These are phyloP conservation scores for Verasper variegatus DNA, from an alignment of 2,113 vertebrate genomes.

Conservation along the genomic window DNA sequence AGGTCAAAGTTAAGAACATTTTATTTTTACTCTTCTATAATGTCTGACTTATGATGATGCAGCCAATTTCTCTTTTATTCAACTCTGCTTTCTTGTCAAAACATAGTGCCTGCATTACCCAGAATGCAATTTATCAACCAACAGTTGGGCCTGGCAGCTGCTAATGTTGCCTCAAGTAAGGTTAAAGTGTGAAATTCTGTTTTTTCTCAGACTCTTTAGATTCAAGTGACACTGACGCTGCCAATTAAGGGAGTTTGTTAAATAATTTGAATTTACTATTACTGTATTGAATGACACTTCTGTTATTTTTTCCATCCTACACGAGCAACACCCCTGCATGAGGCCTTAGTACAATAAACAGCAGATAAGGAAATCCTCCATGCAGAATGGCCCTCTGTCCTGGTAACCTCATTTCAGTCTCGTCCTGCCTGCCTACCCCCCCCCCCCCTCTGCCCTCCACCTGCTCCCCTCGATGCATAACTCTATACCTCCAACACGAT, in stretches of 20 bases:
- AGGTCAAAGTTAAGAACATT: too few species aligned
- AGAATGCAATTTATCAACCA: neutral
- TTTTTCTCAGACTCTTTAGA: too few species aligned
- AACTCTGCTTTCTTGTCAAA: neutral
- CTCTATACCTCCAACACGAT: slow-evolving; percentile 16
- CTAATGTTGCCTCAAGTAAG: neutral
- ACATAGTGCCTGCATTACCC: neutral
- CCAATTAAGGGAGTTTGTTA: too few species aligned
- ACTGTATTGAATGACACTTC: too few species aligned
- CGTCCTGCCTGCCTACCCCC: neutral
- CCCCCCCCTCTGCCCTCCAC: neutral
- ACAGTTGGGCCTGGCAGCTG: neutral
- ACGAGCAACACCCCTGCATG: neutral
- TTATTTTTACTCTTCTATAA: too few species aligned
- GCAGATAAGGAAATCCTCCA: neutral
- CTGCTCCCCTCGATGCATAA: slow-evolving; percentile 13
- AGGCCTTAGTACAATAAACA: neutral
- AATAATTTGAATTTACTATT: too few species aligned
- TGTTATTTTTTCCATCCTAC: neutral
- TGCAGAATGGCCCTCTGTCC: neutral
- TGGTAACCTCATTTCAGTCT: slow-evolving; percentile 5
- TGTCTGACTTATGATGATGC: too few species aligned
- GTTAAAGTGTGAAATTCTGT: too few species aligned
- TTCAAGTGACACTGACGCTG: too few species aligned
- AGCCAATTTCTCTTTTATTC: too few species aligned